Conservation (phyloP, 2,888 invertebrate species). For the Geotrupes spiniger region DNA sequence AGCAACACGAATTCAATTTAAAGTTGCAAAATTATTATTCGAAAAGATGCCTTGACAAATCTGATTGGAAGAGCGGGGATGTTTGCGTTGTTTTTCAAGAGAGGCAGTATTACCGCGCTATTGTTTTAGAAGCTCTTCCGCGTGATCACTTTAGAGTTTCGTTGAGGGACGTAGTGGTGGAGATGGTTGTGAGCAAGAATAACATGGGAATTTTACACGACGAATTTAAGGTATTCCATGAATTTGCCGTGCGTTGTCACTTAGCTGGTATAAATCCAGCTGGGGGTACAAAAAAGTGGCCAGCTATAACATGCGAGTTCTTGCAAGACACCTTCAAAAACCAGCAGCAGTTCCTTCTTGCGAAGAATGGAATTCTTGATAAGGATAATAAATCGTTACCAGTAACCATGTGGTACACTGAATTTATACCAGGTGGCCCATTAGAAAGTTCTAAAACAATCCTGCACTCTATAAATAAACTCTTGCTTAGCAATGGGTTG, state of each 20-base stretch:
- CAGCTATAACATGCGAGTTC: constrained; percentile 59
- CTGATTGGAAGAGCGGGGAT: constrained; percentile 55
- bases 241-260: constrained; percentile 65
- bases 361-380: constrained; percentile 26
- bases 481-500: constrained; percentile 62
- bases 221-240: constrained; percentile 54
- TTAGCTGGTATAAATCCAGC: constrained; percentile 69
- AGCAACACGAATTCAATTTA: constrained; percentile 46
- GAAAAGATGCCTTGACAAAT: constrained; percentile 27
- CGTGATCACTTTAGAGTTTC: constrained; percentile 55
- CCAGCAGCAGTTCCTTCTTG: constrained; percentile 26
- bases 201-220: constrained; percentile 55
- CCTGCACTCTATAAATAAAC: constrained; percentile 65
- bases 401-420: constrained; percentile 65
- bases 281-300: constrained; percentile 61
- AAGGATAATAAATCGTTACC: constrained; percentile 43
- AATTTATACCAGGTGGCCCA: constrained; percentile 60
- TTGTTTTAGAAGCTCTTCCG: constrained; percentile 50
- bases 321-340: constrained; percentile 42
- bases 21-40: constrained; percentile 53
- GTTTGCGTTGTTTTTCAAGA: constrained; percentile 53
- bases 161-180: constrained; percentile 64
- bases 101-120: constrained; percentile 64
- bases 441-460: constrained; percentile 63
- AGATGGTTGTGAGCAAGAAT: constrained; percentile 51